These are phyloP conservation scores for Clusia tigrina DNA, from an alignment of 2,888 invertebrate genomes.

Conservation along the genomic window DNA sequence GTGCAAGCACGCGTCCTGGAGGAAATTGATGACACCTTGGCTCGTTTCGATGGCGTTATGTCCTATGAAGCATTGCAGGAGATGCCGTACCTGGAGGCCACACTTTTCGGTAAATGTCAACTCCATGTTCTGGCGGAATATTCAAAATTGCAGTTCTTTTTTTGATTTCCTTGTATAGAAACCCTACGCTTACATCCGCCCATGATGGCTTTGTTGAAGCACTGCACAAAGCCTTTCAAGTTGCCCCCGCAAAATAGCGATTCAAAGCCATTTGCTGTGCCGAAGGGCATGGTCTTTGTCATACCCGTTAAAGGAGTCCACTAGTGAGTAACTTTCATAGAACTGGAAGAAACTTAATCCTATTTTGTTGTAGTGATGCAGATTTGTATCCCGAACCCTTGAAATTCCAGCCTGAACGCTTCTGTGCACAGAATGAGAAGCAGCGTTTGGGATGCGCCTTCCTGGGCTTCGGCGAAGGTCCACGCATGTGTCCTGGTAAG, in stretches of 20 bases:
- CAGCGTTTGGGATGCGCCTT: slow-evolving; percentile 40
- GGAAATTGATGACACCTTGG: slow-evolving; percentile 46
- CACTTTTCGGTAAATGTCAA: slow-evolving; percentile 47
- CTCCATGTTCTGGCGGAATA: neutral
- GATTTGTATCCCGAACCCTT: slow-evolving; percentile 42
- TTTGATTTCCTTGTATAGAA: slow-evolving; percentile 34
- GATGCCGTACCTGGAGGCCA: slow-evolving; percentile 47
- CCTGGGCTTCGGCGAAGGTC: slow-evolving; percentile 53
- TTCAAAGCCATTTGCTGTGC: slow-evolving; percentile 19
- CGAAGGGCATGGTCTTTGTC: slow-evolving; percentile 43
- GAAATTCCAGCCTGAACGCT: slow-evolving; percentile 47
- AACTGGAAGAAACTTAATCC: neutral
- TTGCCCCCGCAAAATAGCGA: slow-evolving; percentile 40
- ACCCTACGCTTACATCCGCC: slow-evolving; percentile 51
- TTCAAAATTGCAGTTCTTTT: neutral
- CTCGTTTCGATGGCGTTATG: slow-evolving; percentile 35
- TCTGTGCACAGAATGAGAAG: slow-evolving; percentile 33
- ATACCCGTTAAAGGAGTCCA: slow-evolving; percentile 53
- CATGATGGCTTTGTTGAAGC: slow-evolving; percentile 51
- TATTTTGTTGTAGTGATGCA: slow-evolving; percentile 40
- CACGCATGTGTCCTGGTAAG: slow-evolving; percentile 54
- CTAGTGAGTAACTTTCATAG: slow-evolving; percentile 38
- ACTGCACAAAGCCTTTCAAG: slow-evolving; percentile 46
- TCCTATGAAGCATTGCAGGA: slow-evolving; percentile 41
- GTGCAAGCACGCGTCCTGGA: slow-evolving; percentile 41